These are phyloP conservation scores for Cacatua alba DNA, from an alignment of 2,113 vertebrate genomes.

Conservation along the genomic window DNA sequence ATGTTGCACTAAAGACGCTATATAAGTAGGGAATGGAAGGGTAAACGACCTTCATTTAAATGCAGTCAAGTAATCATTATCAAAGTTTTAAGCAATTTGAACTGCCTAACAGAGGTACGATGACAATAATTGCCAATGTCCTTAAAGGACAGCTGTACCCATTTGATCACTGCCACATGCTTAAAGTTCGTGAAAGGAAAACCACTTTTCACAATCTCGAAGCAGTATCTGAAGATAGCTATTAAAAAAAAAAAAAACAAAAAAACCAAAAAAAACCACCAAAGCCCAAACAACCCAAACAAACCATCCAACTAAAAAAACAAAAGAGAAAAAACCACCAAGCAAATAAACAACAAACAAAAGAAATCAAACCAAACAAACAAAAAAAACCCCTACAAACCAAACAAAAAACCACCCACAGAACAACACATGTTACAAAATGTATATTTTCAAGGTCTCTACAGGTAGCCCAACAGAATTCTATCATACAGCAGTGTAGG, in stretches of 20 bases:
- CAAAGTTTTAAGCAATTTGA: constrained; percentile 80
- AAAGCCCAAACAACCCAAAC: not conserved
- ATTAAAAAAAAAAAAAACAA: not conserved
- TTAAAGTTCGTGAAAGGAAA: constrained; percentile 63
- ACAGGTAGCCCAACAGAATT: not conserved
- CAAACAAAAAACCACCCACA: not conserved
- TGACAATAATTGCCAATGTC: constrained; percentile 74
- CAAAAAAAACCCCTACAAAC: not conserved
- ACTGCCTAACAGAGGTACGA: constrained; percentile 74
- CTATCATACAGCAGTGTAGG: not conserved
- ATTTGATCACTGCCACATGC: constrained; percentile 70
- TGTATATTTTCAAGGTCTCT: constrained; percentile 22
- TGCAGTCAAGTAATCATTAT: constrained; percentile 78
- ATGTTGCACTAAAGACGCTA: constrained; percentile 59
- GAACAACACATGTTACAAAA: not conserved
- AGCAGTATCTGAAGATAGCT: constrained; percentile 32
- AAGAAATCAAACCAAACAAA: not conserved
- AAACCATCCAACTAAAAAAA: not conserved
- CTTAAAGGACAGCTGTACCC: constrained; percentile 66
- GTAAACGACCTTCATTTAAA: constrained; percentile 76
- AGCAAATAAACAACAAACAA: not conserved
- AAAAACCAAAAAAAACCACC: not conserved
- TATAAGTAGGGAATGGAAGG: constrained; percentile 68
- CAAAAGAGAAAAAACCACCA: not conserved
- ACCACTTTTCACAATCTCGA: constrained; percentile 13